Percentiles rank a stretch among this genome's conserved stretches.
phyloP scores from a whole-genome alignment of 2,113 vertebrate species.

The Ophthalmolycus amberensis region DNA sequence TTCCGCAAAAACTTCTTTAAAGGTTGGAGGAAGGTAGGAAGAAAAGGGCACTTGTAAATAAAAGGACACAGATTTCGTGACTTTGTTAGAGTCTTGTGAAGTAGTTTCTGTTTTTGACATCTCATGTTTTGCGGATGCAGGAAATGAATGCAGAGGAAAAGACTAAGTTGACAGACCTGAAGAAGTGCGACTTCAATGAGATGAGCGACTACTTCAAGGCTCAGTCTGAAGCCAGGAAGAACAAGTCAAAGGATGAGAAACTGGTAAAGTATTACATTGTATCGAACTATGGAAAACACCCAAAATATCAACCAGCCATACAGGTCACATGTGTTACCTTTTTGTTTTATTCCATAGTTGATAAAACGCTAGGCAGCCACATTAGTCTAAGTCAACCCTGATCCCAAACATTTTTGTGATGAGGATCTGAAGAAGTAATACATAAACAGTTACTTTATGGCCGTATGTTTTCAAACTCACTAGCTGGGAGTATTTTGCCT shows the following conservation, averaged over 20 bases:
- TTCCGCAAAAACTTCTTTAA: slow-evolving; percentile 99
- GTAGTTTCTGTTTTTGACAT: neutral
- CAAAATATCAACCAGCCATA: neutral
- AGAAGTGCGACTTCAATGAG: slow-evolving; percentile 94
- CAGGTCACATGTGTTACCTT: neutral
- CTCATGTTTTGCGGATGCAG: slow-evolving; percentile 71
- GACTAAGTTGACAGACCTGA: slow-evolving; percentile 88
- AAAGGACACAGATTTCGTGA: neutral
- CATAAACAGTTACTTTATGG: neutral
- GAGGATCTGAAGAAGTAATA: neutral
- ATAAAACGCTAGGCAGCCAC: neutral
- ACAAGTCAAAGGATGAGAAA: slow-evolving; percentile 96
- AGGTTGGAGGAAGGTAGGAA: slow-evolving; percentile 94
- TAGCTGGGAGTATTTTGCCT: too few species aligned
- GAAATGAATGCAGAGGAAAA: slow-evolving; percentile 98
- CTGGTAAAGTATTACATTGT: slow-evolving; percentile 80
- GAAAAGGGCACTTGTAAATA: neutral
- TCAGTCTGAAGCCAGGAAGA: slow-evolving; percentile 94
- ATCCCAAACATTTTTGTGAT: neutral
- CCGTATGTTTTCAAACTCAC: neutral
- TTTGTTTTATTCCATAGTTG: neutral
- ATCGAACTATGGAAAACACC: neutral
- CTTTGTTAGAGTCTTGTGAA: neutral
- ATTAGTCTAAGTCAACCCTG: neutral
- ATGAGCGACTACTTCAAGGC: slow-evolving; percentile 96